Evolutionary conservation across 2,888 invertebrate genomes (phyloP), one percentile per base, ranked within the genome.

Genomic region (Plebejus melissa): DNA sequence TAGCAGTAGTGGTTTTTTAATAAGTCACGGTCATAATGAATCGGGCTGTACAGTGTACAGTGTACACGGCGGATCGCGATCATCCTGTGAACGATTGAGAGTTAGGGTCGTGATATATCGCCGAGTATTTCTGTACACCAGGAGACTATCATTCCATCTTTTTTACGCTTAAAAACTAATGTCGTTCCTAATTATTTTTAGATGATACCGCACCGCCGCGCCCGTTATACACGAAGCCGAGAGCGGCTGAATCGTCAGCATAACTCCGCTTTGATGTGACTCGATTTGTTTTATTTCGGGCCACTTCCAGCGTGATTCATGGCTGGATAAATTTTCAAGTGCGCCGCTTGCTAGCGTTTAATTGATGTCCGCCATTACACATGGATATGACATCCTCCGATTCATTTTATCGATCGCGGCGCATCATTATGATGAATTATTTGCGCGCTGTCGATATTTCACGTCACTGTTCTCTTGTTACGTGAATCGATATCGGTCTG

Each of bases 121-220:
- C 87, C 78, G 80, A 80, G 87, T 92, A 93, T 93, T 93, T 93
- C 88, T 88, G 93, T 92, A 89, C 82, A 85, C 83, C 85, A 84
- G 84, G 84, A 83, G 83, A 84, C 85, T 84, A 88, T 86, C 86
- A 83, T 85, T 86, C 85, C 86, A 86, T 89, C 89, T 92, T 92
- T 92, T 93, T 93, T 92, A 93, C 88, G 89, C 89, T 88, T 91
- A 92, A 93, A 93, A 93, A 93, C 93, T 90, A 92, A 92, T 92
- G 92, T 91, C 91, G 86, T 86, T 86, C 90, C 91, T 93, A 93
- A 93, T 93, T 93, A 93, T 93, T 93, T 93, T 92, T 93, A 92
- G 93, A 93, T 93, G 91, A 91, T 88, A 92, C 90, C 92, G 90
- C 87, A 90, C 90, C 91, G 92, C 87, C 89, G 90, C 91, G 92